A percentile compares a stretch with the other conserved stretches of the same genome.
phyloP scores from a whole-genome alignment of 2,888 invertebrate genomes.

The Ischnus inquisitorius region DNA sequence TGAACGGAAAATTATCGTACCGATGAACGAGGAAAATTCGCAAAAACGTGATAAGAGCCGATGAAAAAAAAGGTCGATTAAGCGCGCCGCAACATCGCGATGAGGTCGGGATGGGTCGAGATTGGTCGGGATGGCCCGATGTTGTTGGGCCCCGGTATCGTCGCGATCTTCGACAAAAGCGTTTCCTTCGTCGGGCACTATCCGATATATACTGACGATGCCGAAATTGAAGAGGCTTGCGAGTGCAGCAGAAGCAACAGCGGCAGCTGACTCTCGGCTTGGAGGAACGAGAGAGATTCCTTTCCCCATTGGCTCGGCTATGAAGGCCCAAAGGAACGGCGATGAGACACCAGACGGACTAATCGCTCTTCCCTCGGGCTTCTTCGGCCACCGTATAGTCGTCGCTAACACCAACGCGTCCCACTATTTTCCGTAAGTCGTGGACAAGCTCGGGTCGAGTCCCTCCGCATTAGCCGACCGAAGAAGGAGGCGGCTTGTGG shows the following conservation, averaged over 20 bases:
- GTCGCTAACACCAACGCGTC: slow-evolving; percentile 3
- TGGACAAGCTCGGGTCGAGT: slow-evolving; percentile 15
- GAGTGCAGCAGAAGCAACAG: slow-evolving; percentile 53
- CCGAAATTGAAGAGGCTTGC: slow-evolving; percentile 67
- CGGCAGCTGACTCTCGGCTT: slow-evolving; percentile 51
- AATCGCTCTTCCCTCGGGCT: slow-evolving; percentile 61
- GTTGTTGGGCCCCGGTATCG: slow-evolving; percentile 13
- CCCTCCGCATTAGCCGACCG: slow-evolving; percentile 9
- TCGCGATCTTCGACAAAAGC: slow-evolving; percentile 19
- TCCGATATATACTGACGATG: slow-evolving; percentile 65
- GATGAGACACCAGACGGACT: slow-evolving; percentile 60
- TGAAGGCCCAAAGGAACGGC: slow-evolving; percentile 45
- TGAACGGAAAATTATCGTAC: neutral
- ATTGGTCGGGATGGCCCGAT: neutral
- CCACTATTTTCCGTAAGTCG: neutral
- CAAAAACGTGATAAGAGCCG: neutral
- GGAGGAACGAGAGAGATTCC: slow-evolving; percentile 61
- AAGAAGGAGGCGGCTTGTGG: slow-evolving; percentile 34
- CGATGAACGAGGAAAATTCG: slow-evolving; percentile 7
- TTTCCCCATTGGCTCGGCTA: slow-evolving; percentile 61
- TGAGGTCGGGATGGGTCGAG: neutral
- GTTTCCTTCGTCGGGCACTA: slow-evolving; percentile 61
- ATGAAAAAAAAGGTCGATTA: neutral
- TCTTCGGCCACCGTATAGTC: slow-evolving; percentile 48
- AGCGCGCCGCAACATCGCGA: neutral